Conservation (phyloP, 2,888 invertebrate genomes). For the Allygus modestus region DNA sequence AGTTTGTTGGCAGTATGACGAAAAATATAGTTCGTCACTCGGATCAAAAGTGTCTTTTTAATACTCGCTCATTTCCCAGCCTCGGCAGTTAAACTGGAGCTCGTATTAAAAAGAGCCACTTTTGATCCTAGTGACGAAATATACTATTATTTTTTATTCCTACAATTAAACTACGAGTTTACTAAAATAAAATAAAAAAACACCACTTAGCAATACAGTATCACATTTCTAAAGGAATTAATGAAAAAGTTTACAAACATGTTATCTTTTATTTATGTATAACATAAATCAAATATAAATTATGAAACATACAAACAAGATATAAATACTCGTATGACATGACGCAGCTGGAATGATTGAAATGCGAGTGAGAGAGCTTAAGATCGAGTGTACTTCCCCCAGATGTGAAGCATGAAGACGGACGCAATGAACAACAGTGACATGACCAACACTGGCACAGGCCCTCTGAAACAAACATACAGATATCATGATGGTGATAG, state of each 20-base stretch:
- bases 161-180: no score
- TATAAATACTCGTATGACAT: conserved; percentile 50
- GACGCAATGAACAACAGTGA: conserved; percentile 99
- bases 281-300: conserved; percentile 46
- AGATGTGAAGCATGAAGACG: conserved; percentile 99
- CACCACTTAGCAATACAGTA: no score
- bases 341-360: conserved; percentile 34
- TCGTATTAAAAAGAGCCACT: no score
- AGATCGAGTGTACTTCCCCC: conserved; percentile 98
- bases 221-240: not conserved
- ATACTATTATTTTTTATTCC: no score
- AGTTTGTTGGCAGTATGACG: no score
- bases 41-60: no score
- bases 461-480: conserved; percentile 86
- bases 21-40: no score
- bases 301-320: conserved; percentile 44
- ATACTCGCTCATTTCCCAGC: no score
- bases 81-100: no score
- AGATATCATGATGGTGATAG: not conserved
- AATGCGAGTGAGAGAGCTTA: conserved; percentile 73
- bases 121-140: no score
- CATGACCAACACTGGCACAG: conserved; percentile 99
- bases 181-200: no score
- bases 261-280: conserved; percentile 35
- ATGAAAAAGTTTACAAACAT: conserved; percentile 18